Base-by-base conservation (phyloP, 2,113 vertebrate species). In the Planiliza haematocheilus region DNA sequence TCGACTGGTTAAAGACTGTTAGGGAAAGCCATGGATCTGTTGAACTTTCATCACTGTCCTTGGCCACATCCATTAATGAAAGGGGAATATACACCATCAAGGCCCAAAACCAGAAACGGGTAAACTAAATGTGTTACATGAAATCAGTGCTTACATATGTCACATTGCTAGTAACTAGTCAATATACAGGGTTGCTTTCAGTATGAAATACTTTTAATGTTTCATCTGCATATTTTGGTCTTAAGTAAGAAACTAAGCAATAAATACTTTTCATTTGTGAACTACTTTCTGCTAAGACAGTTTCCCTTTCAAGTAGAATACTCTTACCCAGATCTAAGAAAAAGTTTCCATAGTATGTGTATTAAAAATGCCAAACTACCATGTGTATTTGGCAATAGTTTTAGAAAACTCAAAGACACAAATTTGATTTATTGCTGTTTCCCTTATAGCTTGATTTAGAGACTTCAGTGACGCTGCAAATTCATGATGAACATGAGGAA, bases 11-110 rank as follows among this genome's bases (percentile, higher is more conserved):
- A 72, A 96, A 94, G 74, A 95, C 94, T 0, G 95, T 97, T 57
- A 96, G 94, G 59, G 96, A 97, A 53, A 97, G 94, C 62, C 96
- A 98, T 1, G 96, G 96, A 2, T 98, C 96, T 0, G 96, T 98
- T 60, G 96, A 97, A 74, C 89, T 96, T 30, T 97, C 96, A 0
- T 97, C 96, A 0, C 86, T 98, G 67, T 94, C 95, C 0, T 61
- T 97, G 78, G 96, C 96, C 18, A 94, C 94, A 21, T 93, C 95
- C 21, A 96, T 98, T 88, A 97, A 97, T 80, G 89, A 79, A 59
- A 94, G 84, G 30, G 96, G 96, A 14, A 67, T 94, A 1, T 98
- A 97, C 0, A 46, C 88, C 49, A 94, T 97, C 52, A 34, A 77
- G 42, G 92, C 93, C 1, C 92, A 82, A 48, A 69, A 84, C 9